Percentiles rank a stretch among this genome's conserved stretches.
Conservation (phyloP, 2,888 invertebrate genomes). For the Branchellion lobata region DNA sequence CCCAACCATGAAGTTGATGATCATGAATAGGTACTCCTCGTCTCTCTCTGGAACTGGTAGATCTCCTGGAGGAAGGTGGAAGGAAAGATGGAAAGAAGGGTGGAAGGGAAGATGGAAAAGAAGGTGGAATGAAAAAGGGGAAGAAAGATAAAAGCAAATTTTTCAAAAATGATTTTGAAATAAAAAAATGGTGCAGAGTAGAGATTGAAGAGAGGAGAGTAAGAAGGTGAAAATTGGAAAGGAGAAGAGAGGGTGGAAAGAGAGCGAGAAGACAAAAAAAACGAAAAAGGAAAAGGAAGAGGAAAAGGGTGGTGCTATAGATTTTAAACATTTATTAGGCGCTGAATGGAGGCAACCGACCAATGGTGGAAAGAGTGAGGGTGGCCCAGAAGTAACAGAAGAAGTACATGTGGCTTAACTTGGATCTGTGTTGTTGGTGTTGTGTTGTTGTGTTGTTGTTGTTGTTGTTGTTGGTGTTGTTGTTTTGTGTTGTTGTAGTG, state of each 20-base stretch:
- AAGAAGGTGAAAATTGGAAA: no score
- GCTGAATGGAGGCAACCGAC: neutral
- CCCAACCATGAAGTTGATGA: slow-evolving; percentile 83
- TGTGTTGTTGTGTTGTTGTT: slow-evolving; percentile 60
- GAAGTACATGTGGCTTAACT: slow-evolving; percentile 69
- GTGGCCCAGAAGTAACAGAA: slow-evolving; percentile 95
- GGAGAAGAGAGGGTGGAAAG: neutral
- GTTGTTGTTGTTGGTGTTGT: slow-evolving; percentile 41
- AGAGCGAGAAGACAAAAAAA: neutral
- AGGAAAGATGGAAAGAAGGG: slow-evolving; percentile 95
- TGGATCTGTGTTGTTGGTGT: slow-evolving; percentile 46
- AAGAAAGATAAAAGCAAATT: no score
- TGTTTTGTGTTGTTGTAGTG: no score
- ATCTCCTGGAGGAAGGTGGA: slow-evolving; percentile 82
- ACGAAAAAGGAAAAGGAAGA: no score
- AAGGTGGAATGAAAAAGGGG: slow-evolving; percentile 54
- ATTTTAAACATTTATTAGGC: no score
- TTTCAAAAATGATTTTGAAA: no score
- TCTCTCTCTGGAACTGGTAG: slow-evolving; percentile 91
- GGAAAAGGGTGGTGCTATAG: no score
- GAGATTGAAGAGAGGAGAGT: no score
- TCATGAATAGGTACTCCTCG: slow-evolving; percentile 87
- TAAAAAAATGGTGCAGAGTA: neutral
- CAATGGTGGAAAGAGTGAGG: slow-evolving; percentile 86
- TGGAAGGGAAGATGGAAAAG: slow-evolving; percentile 63